Base-by-base conservation (phyloP, 1,140 invertebrate species). In the Drosophila bifasciata region DNA sequence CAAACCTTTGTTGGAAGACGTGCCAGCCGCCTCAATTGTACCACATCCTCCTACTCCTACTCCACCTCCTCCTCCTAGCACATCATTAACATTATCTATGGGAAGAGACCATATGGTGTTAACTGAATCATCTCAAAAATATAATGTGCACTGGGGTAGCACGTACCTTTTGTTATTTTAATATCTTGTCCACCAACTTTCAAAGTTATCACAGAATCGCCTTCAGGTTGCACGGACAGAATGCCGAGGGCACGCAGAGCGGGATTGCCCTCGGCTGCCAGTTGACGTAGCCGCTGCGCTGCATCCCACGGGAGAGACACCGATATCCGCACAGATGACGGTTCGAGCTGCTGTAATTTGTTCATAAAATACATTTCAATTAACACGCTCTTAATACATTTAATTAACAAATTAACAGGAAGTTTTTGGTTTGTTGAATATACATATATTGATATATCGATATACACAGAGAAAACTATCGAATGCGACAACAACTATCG, bases 261-360 rank as follows among this genome's bases (percentile, higher is more conserved):
- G 59, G 95, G 93, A 90, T 97, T 97, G 74, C 97, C 97, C 91
- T 97, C 95, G 90, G 97, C 95, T 63, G 98, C 98, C 88, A 99
- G 93, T 91, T 97, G 96, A 84, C 97, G 94, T 85, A 99, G 93
- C 77, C 97, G 94, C 79, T 96, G 92, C 77, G 98, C 98, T 90
- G 98, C 98, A 92, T 98, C 98, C 91, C 96, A 95, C 75, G 98
- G 97, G 93, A 99, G 97, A 89, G 97, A 97, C 93, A 99, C 96
- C 92, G 97, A 99, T 91, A 99, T 97, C 92, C 97, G 95, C 76
- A 99, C 98, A 89, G 97, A 79, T 94, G 98, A 85, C 94, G 98
- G 98, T 94, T 99, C 98, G 93, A 99, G 96, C 94, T 99, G 89
- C 89, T 91, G 76, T 25, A 76, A 56, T 43, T 8, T 28, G 13